Evolutionary conservation across 1,140 invertebrate species (phyloP).

Genomic region (Drosophila elegans): DNA sequence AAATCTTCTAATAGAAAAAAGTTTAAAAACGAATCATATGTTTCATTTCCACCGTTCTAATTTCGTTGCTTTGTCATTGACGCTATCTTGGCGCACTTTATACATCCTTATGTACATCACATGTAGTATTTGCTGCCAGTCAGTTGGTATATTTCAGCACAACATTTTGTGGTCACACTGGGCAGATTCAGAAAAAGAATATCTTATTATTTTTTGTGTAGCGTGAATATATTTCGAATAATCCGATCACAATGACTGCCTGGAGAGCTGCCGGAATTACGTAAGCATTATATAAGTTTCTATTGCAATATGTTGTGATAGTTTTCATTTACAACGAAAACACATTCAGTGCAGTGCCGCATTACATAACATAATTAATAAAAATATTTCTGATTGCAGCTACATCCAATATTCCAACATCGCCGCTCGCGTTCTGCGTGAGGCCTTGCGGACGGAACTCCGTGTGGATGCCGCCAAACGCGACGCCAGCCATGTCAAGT

Average conservation of each 20-base stretch:
- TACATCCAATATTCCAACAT: constrained; percentile 97
- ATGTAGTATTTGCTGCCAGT: background rate
- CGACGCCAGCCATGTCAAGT: constrained; percentile 90
- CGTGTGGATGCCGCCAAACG: constrained; percentile 91
- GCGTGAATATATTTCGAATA: constrained; percentile 37
- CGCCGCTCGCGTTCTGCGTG: constrained; percentile 91
- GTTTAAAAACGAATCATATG: background rate
- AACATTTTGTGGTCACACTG: background rate
- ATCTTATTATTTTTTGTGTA: constrained; percentile 15
- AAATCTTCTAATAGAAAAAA: too few species aligned
- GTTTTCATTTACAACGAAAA: background rate
- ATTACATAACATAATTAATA: constrained; percentile 67
- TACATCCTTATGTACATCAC: too few species aligned
- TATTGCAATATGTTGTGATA: background rate
- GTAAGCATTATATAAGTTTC: constrained; percentile 84
- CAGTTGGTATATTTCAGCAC: background rate
- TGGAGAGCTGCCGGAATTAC: constrained; percentile 89
- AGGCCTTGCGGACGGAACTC: constrained; percentile 91
- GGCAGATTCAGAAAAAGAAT: background rate
- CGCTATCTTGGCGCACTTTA: background rate
- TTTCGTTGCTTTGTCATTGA: background rate
- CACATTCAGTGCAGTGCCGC: constrained; percentile 9
- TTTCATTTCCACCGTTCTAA: background rate
- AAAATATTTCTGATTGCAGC: constrained; percentile 86
- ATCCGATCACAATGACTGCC: constrained; percentile 86